Base-by-base conservation (phyloP, 1,140 invertebrate species). In the Leptopilina clavipes region DNA sequence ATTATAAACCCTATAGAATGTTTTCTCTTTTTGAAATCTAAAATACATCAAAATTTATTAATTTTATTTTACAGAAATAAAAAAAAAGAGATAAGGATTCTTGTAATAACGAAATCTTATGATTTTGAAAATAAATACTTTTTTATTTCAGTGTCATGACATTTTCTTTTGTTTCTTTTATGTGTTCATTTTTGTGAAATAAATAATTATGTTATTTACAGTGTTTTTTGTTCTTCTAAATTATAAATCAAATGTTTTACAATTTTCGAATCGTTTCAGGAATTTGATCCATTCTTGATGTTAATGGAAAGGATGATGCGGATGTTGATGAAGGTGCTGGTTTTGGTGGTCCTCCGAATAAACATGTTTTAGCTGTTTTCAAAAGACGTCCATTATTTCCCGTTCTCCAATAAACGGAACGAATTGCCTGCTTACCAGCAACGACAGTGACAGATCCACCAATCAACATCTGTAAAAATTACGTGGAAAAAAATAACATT, bases 401-500 rank as follows among this genome's bases (percentile, higher is more conserved):
- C 7, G 91, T 92, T 78, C 94, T 90, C 94, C 94, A 94, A 79
- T 95, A 95, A 1, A 94, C 93, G 0, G 93, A 94, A 80, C 94
- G 93, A 18, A 94, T 91, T 1, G 93, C 94, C 79, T 94, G 93
- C 75, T 93, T 92, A 48, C 93, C 93, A 45, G 93, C 93, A 73
- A 95, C 93, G 83, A 93, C 94, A 48, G 94, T 91, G 5, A 93
- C 93, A 6, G 93, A 92, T 79, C 92, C 91, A 78, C 93, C 86
- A 76, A 89, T 86, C 83, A 88, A 73, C 87, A 88, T 89, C 82
- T 86, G 45, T 31, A 0, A 75, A 79, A 48, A 14, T 17, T 56
- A 79, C 78, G 1, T 6, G 37, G 7, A 40, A 40, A 40, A 40
- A 9, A 40, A 8, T 0, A 40, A 40, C 8, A 40, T 40, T 31